Evolutionary conservation across 2,888 invertebrate species (phyloP).

Genomic region (Tricholauxania praeusta): DNA sequence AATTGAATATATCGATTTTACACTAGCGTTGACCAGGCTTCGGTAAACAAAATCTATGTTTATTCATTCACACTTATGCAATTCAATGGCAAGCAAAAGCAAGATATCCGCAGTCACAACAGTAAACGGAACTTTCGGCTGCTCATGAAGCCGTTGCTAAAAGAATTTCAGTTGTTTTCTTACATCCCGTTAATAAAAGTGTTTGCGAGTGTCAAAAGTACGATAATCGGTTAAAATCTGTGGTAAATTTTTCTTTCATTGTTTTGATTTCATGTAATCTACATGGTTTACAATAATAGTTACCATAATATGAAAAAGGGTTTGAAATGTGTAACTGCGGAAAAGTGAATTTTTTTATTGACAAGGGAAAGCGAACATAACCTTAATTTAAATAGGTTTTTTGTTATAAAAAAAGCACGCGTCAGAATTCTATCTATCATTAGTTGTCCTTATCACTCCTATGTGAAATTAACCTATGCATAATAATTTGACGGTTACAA

Average conservation of each 20-base stretch:
- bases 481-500: no score
- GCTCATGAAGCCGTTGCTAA: not conserved
- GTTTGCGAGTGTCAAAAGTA: constrained; percentile 11
- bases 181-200: not conserved
- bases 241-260: constrained; percentile 9
- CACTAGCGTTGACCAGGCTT: no score
- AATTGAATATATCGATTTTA: no score
- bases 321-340: no score
- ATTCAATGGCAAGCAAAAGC: not conserved
- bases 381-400: not conserved
- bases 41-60: no score
- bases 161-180: not conserved
- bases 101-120: not conserved
- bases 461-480: no score
- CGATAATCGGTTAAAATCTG: constrained; percentile 7
- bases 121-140: not conserved
- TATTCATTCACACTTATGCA: not conserved
- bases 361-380: not conserved
- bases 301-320: not conserved
- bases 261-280: not conserved
- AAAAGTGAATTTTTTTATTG: not conserved
- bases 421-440: not conserved
- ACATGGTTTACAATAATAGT: not conserved
- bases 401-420: constrained; percentile 24
- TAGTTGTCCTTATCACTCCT: no score